Base-by-base conservation (phyloP, 2,113 vertebrate species). In the Peucedramus taeniatus region DNA sequence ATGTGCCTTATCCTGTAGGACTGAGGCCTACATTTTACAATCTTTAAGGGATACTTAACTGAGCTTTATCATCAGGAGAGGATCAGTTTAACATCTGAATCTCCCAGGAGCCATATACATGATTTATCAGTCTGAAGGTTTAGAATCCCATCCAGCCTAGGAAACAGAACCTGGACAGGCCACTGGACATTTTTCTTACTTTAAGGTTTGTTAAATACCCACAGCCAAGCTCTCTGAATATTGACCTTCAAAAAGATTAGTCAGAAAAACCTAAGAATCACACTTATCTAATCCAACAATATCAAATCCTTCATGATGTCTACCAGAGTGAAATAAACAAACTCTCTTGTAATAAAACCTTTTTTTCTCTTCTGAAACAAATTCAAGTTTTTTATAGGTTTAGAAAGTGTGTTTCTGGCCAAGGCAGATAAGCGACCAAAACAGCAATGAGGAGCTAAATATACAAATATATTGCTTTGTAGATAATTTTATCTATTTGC, bases 51-150 rank as follows among this genome's bases (percentile, higher is more conserved):
- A 54, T 50, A 63, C 26, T 83, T 81, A 90, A 66, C 44, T 37
- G 30, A 84, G 49, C 22, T 92, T 86, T 93, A 71, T 90, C 54
- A 63, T 40, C 63, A 83, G 39, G 42, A 83, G 60, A 83, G 42
- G 18, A 76, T 61, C 50, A 49, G 61, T 75, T 72, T 91, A 79
- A 79, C 37, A 71, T 28, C 23, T 79, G 84, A 90, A 76, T 63
- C 63, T 85, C 65, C 31, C 50, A 53, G 61, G 50, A 93, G 50
- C 66, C 45, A 26, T 64, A 53, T 15, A 61, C 19, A 18, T 42
- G 77, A 95, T 87, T 83, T 84, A 91, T 87, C 87, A 83, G 33
- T 79, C 54, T 87, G 79, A 91, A 85, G 60, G 59, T 57, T 83
- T 74, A 50, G 50, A 83, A 89, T 85, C 75, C 33, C 42, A 80